Evolutionary conservation across 2,797 vertebrate genomes (phyloP).

Genomic region (Eutrigla gurnardus): DNA sequence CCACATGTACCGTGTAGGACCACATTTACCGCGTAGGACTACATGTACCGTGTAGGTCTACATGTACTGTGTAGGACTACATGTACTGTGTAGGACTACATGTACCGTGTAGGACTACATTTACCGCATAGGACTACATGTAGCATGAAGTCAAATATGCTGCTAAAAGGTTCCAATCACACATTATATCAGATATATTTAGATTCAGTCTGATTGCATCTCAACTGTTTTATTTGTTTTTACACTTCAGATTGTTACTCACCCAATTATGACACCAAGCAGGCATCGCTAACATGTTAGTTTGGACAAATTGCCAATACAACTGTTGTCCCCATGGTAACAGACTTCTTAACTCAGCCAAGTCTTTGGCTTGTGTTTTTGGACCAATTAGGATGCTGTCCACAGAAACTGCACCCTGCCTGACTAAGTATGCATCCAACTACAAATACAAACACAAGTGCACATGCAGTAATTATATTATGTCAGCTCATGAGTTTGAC

Average conservation of each 20-base stretch:
- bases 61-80: too few relatives aligned
- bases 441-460: conserved; percentile 67
- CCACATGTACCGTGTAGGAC: too few relatives aligned
- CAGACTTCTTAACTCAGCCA: conserved; percentile 43
- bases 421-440: conserved; percentile 16
- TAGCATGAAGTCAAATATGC: not conserved
- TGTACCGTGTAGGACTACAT: too few relatives aligned
- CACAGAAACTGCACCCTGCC: conserved; percentile 56
- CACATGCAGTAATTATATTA: conserved; percentile 61
- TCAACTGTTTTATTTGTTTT: conserved; percentile 60
- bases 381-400: conserved; percentile 61
- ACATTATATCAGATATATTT: conserved; percentile 6
- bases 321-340: conserved; percentile 65
- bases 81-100: too few relatives aligned
- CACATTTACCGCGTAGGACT: too few relatives aligned
- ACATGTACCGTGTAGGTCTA: too few relatives aligned
- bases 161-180: not conserved
- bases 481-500: conserved; percentile 53
- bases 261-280: conserved; percentile 42
- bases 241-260: conserved; percentile 41
- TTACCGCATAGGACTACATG: too few relatives aligned
- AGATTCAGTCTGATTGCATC: conserved; percentile 45
- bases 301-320: conserved; percentile 47
- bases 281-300: conserved; percentile 48
- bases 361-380: conserved; percentile 49